Percentiles rank a stretch among this genome's conserved stretches.
These are phyloP conservation scores for Tor tambroides DNA, from an alignment of 2,113 vertebrate species.

Conservation along the genomic window DNA sequence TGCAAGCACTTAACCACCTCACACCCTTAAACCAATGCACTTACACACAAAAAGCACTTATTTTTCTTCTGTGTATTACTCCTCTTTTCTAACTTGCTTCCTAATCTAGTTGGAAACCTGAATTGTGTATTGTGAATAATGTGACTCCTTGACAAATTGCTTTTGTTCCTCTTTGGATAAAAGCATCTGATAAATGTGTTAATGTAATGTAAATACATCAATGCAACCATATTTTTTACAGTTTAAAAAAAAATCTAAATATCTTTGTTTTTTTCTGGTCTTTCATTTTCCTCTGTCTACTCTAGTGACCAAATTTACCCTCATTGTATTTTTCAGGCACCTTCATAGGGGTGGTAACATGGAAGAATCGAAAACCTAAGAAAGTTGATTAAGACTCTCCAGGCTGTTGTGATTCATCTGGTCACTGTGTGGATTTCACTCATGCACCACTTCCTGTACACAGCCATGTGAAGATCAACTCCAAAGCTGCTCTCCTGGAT, in stretches of 20 bases:
- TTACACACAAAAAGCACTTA: no score
- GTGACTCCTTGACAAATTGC: no score
- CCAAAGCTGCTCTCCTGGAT: neutral
- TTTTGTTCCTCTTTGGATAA: no score
- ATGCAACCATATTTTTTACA: neutral
- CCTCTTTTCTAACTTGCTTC: no score
- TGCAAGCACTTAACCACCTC: no score
- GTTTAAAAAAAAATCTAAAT: neutral
- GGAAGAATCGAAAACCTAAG: conserved; percentile 84
- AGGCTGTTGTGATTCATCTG: neutral
- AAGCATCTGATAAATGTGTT: no score
- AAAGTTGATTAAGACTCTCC: conserved; percentile 79
- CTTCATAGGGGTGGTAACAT: conserved; percentile 82
- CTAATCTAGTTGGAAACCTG: no score
- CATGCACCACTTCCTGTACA: neutral
- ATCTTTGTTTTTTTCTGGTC: no score
- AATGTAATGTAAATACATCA: neutral
- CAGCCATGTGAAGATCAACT: neutral
- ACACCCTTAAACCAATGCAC: no score
- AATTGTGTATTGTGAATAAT: no score
- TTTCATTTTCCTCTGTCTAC: neutral
- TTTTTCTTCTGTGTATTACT: no score
- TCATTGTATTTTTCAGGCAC: conserved; percentile 72
- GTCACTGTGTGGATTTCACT: neutral
- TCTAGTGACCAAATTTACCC: neutral